Percentiles rank a stretch among this genome's conserved stretches.
Conservation (phyloP, 2,797 vertebrate species). For the Arrhamphus sclerolepis region DNA sequence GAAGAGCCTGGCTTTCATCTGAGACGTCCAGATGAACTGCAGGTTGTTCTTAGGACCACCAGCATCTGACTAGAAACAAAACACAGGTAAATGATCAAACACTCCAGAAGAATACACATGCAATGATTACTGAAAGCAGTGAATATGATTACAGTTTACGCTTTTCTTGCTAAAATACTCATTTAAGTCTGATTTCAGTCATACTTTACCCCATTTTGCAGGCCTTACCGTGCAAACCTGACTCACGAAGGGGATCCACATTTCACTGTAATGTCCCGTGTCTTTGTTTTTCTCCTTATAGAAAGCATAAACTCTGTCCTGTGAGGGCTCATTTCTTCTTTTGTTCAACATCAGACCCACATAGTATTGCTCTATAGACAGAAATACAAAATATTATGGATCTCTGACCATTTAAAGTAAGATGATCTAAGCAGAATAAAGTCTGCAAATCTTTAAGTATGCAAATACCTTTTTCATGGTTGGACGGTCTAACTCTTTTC, state of each 20-base stretch:
- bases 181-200: no score
- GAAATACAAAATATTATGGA: neutral
- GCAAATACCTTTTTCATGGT: constrained; percentile 46
- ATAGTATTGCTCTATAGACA: constrained; percentile 69
- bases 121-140: neutral
- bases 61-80: constrained; percentile 60
- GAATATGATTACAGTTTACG: neutral
- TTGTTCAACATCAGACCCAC: constrained; percentile 60
- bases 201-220: neutral
- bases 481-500: constrained; percentile 1
- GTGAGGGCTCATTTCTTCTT: neutral
- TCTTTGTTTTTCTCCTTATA: constrained; percentile 67
- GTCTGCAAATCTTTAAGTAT: neutral
- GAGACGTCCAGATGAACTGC: constrained; percentile 78
- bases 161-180: neutral
- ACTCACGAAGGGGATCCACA: constrained; percentile 73
- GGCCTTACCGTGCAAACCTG: constrained; percentile 77
- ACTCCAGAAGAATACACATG: neutral
- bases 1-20: constrained; percentile 71
- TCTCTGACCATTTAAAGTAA: neutral
- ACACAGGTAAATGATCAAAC: neutral
- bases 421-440: neutral
- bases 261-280: neutral
- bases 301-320: constrained; percentile 74
- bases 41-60: constrained; percentile 70